Evolutionary conservation across 1,140 invertebrate genomes (phyloP), one percentile per base, ranked within the genome.

Genomic region (Bombus confusus): DNA sequence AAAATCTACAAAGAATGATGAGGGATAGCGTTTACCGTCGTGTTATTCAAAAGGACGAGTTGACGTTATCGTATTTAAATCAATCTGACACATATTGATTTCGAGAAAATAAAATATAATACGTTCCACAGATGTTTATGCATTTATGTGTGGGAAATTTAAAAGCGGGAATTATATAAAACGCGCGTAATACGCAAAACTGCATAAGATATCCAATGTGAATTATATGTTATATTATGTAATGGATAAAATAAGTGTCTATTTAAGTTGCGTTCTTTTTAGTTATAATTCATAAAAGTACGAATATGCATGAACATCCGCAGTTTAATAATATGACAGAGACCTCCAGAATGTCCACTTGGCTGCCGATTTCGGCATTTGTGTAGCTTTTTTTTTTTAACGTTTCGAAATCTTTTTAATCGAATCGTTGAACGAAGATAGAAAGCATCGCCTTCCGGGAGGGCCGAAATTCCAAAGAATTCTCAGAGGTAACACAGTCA

Each of bases 311-410:
- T 62, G 28, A 62, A 62, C 59, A 62, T 62, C 59, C 28, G 59
- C 28, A 62, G 28, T 62, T 28, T 62, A n/a, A 62, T 62, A 62
- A 89, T 57, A 76, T 90, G 76, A 86, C 78, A 92, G 88, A 92
- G 87, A 92, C 91, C 91, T 92, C 91, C 91, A 92, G 69, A 92
- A 92, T 77, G 77, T 92, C 91, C 91, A 92, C 85, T 92, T 92
- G 87, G 85, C 78, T 57, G 85, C 87, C 86, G 90, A 91, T 81
- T 92, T 92, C 82, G 91, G 91, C 91, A 92, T 92, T 66, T 87
- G 79, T 81, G 88, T 72, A 71, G 88, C 82, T 87, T 71, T 82
- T 64, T 81, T 62, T 62, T 64, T 81, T 62, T 62, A 87, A 66
- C 52, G 47, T 80, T 83, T 91, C 43, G 72, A 86, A 78, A 86